A percentile compares a stretch with the other conserved stretches of the same genome.
Conservation (phyloP, 2,797 vertebrate species). For the Cuculus canorus region DNA sequence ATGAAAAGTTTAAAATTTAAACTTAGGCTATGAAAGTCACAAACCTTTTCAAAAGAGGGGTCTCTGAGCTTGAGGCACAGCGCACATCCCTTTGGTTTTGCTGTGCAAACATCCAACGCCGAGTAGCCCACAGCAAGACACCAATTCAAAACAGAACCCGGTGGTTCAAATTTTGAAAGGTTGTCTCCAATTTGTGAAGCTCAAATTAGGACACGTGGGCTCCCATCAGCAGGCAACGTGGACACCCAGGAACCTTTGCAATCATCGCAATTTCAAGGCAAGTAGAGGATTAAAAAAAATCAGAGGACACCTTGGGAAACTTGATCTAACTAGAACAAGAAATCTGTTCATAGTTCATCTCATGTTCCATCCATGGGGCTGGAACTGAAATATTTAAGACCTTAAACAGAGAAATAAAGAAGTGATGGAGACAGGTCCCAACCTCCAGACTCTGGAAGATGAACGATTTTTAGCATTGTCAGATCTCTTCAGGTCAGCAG, state of each 20-base stretch:
- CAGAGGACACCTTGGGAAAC: background rate
- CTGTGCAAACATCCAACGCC: background rate
- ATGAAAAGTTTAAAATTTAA: background rate
- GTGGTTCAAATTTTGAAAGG: background rate
- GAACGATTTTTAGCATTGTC: background rate
- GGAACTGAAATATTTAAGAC: background rate
- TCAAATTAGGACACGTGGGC: background rate
- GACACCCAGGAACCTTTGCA: background rate
- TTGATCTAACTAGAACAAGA: background rate
- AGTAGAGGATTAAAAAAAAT: background rate
- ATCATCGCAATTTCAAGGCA: background rate
- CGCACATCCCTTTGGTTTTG: background rate
- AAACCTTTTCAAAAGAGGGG: background rate
- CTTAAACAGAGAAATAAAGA: background rate
- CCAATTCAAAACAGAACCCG: background rate
- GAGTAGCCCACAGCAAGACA: background rate
- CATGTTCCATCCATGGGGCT: background rate
- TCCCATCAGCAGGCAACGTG: background rate
- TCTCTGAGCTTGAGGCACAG: background rate
- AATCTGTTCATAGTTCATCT: background rate
- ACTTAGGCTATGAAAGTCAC: background rate
- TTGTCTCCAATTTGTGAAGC: background rate
- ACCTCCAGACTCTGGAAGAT: background rate
- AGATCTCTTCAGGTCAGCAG: background rate
- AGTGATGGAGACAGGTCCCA: background rate